Base-by-base conservation (phyloP, 1,140 invertebrate species). In the Hylyphantes graminicola region DNA sequence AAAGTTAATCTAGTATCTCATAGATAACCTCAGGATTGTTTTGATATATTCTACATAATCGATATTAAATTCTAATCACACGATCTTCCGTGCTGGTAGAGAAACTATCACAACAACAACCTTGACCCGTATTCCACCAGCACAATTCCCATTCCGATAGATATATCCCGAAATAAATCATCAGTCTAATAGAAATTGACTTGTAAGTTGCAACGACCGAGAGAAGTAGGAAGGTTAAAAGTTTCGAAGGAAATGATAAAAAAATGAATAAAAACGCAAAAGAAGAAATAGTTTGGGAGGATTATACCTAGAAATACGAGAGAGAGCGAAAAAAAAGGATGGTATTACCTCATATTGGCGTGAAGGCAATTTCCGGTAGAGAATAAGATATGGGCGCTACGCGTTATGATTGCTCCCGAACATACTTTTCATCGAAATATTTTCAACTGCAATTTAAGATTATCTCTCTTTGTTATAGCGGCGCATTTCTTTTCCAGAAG, bases 361-460 rank as follows among this genome's bases (percentile, higher is more conserved):
- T 61, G 57, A 75, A 65, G 67, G 76, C 76, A 78, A 78, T 78
- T 78, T 78, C 64, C 61, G 48, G 17, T 17, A 12, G 11, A 64
- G 21, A 53, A 19, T 63, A 65, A 78, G 61, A 78, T 78, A 78
- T 78, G 65, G 55, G 50, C 65, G 76, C 55, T 78, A 78, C 48
- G 65, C 76, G 61, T 64, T 55, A 51, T 78, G 76, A 78, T 78
- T 78, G 76, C 48, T 55, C 54, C 76, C 59, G 57, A 48, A 61
- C 17, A 57, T 19, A 57, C 19, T 57, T 74, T 74, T 57, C 35
- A 55, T 74, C 57, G 53, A 74, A 57, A 74, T 74, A 57, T 74
- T 74, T 74, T 21, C 17, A 48, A 17, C 54, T 74, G 72, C 54
- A 21, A 55, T 74, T 74, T 74, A 53, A 74, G 54, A 74, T 74